Conservation (phyloP, 2,797 vertebrate genomes). For the Tenualosa thibaudeaui region DNA sequence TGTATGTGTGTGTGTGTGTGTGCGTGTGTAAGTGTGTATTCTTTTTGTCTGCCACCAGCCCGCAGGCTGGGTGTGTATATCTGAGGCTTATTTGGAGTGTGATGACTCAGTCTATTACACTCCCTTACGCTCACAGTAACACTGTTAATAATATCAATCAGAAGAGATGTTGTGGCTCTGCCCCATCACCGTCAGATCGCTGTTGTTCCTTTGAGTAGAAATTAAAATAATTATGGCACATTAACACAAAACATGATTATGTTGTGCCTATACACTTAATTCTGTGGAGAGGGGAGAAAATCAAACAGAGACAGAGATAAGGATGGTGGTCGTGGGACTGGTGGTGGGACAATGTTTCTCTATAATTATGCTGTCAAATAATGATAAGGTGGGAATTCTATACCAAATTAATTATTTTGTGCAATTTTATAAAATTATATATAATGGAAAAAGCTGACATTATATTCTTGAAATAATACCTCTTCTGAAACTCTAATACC, state of each 20-base stretch:
- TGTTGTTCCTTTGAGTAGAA: neutral
- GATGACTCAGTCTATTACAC: constrained; percentile 26
- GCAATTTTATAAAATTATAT: neutral
- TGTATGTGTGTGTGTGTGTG: neutral
- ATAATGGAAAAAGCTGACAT: constrained; percentile 2
- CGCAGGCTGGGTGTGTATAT: constrained; percentile 29
- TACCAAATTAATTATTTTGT: neutral
- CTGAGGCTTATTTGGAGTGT: constrained; percentile 18
- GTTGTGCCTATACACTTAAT: neutral
- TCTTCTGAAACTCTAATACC: neutral
- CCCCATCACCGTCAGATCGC: neutral
- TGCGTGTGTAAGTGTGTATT: neutral
- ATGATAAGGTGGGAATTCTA: neutral
- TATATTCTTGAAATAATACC: neutral
- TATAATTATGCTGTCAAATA: constrained; percentile 17
- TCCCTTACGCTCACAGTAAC: constrained; percentile 23
- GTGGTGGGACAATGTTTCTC: neutral
- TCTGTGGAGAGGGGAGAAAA: neutral
- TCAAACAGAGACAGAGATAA: neutral
- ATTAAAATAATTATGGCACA: constrained; percentile 1
- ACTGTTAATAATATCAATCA: constrained; percentile 31
- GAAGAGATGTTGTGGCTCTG: constrained; percentile 4
- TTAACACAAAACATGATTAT: neutral
- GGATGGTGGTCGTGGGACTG: neutral
- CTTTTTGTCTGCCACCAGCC: constrained; percentile 14